Percentiles rank a stretch among this genome's conserved stretches.
phyloP scores from a whole-genome alignment of 2,113 vertebrate species.

The Columba livia region DNA sequence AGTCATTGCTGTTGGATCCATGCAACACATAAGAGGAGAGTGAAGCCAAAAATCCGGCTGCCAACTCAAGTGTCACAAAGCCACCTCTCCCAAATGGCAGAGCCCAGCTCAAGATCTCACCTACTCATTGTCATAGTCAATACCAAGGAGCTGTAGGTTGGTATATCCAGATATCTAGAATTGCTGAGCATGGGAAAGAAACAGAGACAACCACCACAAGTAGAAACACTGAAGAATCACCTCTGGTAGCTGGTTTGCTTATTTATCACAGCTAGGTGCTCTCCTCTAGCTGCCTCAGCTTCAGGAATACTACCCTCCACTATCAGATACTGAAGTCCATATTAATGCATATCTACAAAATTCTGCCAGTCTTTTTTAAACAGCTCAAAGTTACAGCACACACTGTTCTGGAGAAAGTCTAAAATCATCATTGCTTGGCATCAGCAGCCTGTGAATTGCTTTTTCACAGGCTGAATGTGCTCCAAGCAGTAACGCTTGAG shows the following conservation, averaged over 20 bases:
- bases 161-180: not conserved
- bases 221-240: not conserved
- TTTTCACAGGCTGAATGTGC: not conserved
- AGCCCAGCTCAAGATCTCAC: not conserved
- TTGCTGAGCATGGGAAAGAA: not conserved
- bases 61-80: not conserved
- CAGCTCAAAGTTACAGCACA: slow-evolving; percentile 24
- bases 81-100: not conserved
- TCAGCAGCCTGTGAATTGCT: slow-evolving; percentile 11
- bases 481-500: not conserved
- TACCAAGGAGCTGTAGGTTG: not conserved
- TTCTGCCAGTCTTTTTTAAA: not conserved
- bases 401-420: slow-evolving; percentile 14
- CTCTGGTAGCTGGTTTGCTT: not conserved
- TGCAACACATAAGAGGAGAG: not conserved
- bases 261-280: not conserved
- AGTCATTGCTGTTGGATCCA: not conserved
- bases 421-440: slow-evolving; percentile 40
- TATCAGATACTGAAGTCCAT: not conserved
- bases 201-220: not conserved
- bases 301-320: not conserved
- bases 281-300: not conserved
- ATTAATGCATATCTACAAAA: not conserved
- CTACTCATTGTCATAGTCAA: not conserved
- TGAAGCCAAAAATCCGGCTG: not conserved